Conservation (phyloP, 2,797 vertebrate species). For the Brotula barbata region DNA sequence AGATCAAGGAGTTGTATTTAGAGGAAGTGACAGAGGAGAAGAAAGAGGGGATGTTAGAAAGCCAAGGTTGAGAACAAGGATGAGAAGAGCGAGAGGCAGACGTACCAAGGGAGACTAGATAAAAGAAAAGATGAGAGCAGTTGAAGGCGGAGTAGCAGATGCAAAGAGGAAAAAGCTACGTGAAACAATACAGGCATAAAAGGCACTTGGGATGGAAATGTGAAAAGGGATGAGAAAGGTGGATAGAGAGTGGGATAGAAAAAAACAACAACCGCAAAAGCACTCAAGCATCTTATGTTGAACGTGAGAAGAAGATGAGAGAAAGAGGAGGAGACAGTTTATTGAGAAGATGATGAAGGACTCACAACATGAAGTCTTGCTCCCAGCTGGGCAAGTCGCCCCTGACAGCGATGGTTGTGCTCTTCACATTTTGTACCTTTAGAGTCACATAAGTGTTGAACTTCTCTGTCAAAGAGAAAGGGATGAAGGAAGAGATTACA, state of each 20-base stretch:
- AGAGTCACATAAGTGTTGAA: conserved; percentile 99
- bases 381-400: conserved; percentile 97
- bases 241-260: conserved; percentile 24
- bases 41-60: conserved; percentile 28
- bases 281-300: conserved; percentile 31
- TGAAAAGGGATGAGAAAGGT: conserved; percentile 22
- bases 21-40: conserved; percentile 47
- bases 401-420: conserved; percentile 94
- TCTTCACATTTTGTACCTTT: conserved; percentile 99
- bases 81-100: conserved; percentile 33
- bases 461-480: conserved; percentile 82
- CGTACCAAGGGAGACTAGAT: conserved; percentile 40
- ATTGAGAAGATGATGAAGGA: conserved; percentile 52
- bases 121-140: conserved; percentile 47
- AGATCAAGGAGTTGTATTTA: conserved; percentile 50
- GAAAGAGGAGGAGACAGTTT: not conserved
- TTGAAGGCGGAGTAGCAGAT: conserved; percentile 27
- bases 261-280: conserved; percentile 15
- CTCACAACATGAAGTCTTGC: conserved; percentile 99
- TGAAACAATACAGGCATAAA: conserved; percentile 52
- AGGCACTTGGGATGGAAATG: conserved; percentile 43
- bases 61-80: conserved; percentile 49
- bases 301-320: conserved; percentile 30
- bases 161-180: conserved; percentile 32
- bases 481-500: conserved; percentile 12